Percentiles rank a stretch among this genome's conserved stretches.
Evolutionary conservation across 1,140 invertebrate genomes (phyloP).

Genomic region (Pararge aegeria): DNA sequence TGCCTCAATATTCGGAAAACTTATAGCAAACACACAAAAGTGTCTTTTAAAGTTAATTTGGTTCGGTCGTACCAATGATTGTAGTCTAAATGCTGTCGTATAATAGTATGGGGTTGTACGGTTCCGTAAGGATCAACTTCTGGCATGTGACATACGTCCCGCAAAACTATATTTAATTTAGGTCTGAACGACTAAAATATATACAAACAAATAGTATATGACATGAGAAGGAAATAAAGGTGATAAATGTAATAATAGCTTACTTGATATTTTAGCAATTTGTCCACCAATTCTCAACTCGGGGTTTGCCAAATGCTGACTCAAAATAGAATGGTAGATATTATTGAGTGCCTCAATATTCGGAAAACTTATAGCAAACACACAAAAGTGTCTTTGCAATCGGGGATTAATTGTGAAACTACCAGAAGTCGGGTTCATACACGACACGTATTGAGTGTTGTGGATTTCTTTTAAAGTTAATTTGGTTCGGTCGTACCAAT

Average conservation of each 20-base stretch:
- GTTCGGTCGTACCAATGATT: slow-evolving; percentile 97
- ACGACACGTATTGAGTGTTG: slow-evolving; percentile 97
- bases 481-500: slow-evolving; percentile 96
- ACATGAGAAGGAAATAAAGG: too few relatives aligned
- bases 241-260: slow-evolving; percentile 29
- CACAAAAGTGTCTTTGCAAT: slow-evolving; percentile 95
- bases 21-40: slow-evolving; percentile 96
- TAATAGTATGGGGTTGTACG: slow-evolving; percentile 96
- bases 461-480: slow-evolving; percentile 97
- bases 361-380: slow-evolving; percentile 96
- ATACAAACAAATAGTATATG: background rate
- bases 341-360: slow-evolving; percentile 90
- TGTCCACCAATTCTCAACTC: slow-evolving; percentile 87
- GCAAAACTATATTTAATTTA: too few relatives aligned
- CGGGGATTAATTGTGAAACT: slow-evolving; percentile 98
- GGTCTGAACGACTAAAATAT: too few relatives aligned
- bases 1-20: slow-evolving; percentile 93
- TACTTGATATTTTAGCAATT: slow-evolving; percentile 81
- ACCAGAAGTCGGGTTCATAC: slow-evolving; percentile 98
- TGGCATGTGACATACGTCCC: too few relatives aligned
- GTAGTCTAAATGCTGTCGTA: slow-evolving; percentile 97
- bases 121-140: slow-evolving; percentile 97
- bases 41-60: slow-evolving; percentile 95
- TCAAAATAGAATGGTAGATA: slow-evolving; percentile 93
- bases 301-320: slow-evolving; percentile 91